These are phyloP conservation scores for Tridacna gigas DNA, from an alignment of 2,888 invertebrate species.

Conservation along the genomic window DNA sequence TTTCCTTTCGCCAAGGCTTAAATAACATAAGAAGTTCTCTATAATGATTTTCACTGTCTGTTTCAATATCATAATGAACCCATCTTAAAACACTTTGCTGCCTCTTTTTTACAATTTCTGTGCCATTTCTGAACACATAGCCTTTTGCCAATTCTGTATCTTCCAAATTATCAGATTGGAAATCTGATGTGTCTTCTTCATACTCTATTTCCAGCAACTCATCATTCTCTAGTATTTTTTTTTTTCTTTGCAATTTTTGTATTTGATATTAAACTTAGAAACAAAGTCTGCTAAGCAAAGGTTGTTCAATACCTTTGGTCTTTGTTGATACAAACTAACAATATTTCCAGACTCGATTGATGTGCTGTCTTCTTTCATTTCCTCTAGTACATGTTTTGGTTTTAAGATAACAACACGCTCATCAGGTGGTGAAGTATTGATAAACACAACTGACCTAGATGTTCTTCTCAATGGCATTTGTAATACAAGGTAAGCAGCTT, in stretches of 20 bases:
- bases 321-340: too few relatives aligned
- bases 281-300: too few relatives aligned
- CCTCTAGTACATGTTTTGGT: too few relatives aligned
- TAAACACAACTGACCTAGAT: slow-evolving; percentile 40
- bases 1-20: slow-evolving; percentile 4
- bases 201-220: not conserved
- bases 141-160: not conserved
- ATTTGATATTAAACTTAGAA: too few relatives aligned
- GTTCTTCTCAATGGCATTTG: slow-evolving; percentile 50
- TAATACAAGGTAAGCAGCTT: slow-evolving; percentile 58
- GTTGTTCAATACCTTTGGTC: too few relatives aligned
- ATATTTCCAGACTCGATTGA: too few relatives aligned
- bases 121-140: slow-evolving; percentile 1
- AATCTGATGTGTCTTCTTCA: not conserved
- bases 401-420: too few relatives aligned
- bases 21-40: slow-evolving; percentile 16
- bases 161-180: not conserved
- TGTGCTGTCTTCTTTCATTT: too few relatives aligned
- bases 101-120: not conserved
- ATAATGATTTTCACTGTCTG: slow-evolving; percentile 8
- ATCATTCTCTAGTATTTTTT: too few relatives aligned
- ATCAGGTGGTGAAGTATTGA: too few relatives aligned
- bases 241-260: too few relatives aligned
- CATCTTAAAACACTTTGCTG: not conserved
- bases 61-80: too few relatives aligned